Percentiles rank a stretch among this genome's conserved stretches.
Conservation (phyloP, 1,140 invertebrate species). For the Drosophila pandora region DNA sequence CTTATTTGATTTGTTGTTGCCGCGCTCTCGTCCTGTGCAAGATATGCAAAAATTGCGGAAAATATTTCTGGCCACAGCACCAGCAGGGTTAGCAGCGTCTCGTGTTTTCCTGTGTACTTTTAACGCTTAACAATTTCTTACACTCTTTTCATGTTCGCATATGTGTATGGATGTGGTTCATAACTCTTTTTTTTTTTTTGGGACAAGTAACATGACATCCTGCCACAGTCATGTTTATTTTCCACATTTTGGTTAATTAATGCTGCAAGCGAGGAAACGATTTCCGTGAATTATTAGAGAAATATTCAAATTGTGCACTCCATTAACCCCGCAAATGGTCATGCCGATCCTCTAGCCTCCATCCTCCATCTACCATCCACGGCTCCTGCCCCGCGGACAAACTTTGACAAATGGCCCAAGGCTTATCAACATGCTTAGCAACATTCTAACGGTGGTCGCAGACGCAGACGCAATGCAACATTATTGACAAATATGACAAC, state of each 20-base stretch:
- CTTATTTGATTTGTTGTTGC: constrained; percentile 79
- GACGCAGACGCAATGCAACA: constrained; percentile 34
- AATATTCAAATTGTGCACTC: constrained; percentile 38
- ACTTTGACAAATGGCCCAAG: constrained; percentile 42
- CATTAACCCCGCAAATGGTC: constrained; percentile 38
- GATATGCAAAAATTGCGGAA: constrained; percentile 74
- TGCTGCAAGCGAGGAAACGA: neutral
- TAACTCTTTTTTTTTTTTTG: constrained; percentile 45
- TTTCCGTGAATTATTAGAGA: constrained; percentile 22
- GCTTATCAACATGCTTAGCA: constrained; percentile 30
- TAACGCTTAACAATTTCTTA: constrained; percentile 44
- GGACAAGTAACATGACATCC: constrained; percentile 6
- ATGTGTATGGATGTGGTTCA: constrained; percentile 62
- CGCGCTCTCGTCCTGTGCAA: constrained; percentile 43
- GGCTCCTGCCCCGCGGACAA: neutral
- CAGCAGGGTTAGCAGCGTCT: too few species aligned
- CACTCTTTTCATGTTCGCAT: constrained; percentile 15
- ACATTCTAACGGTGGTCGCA: constrained; percentile 45
- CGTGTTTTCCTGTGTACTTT: constrained; percentile 31
- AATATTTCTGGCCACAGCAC: constrained; percentile 46
- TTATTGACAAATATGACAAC: constrained; percentile 68
- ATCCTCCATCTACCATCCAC: too few species aligned
- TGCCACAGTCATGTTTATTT: neutral
- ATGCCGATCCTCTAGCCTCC: neutral
- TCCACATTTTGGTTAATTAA: constrained; percentile 6